Evolutionary conservation across 2,113 vertebrate genomes (phyloP).

Genomic region (Gobius niger): DNA sequence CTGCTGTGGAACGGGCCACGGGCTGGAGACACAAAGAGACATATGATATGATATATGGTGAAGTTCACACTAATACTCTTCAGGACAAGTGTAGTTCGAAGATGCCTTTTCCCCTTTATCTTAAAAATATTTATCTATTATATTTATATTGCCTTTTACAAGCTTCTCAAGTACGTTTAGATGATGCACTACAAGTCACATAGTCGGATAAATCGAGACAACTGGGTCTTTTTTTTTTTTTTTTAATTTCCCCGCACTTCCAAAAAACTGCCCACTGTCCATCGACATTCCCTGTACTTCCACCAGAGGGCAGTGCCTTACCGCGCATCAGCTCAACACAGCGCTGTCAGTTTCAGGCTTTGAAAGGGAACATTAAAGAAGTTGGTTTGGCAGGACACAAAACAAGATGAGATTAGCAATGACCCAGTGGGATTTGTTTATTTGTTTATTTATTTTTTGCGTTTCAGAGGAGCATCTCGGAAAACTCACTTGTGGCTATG

Average conservation of each 20-base stretch:
- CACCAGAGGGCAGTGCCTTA: constrained; percentile 70
- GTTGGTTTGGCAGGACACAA: not conserved
- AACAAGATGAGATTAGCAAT: not conserved
- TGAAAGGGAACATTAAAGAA: not conserved
- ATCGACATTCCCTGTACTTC: constrained; percentile 29
- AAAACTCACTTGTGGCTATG: constrained; percentile 98
- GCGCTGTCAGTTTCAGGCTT: not conserved
- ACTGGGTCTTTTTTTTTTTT: too few species aligned
- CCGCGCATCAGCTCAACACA: constrained; percentile 18
- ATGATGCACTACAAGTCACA: too few species aligned
- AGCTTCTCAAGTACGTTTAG: too few species aligned
- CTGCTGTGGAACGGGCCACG: constrained; percentile 30
- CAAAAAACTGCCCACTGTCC: not conserved
- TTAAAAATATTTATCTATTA: constrained; percentile 37
- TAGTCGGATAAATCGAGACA: too few species aligned
- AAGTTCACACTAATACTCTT: too few species aligned
- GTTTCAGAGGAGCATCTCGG: constrained; percentile 93
- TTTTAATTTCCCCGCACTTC: too few species aligned
- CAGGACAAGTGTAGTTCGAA: too few species aligned
- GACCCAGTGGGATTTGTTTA: not conserved
- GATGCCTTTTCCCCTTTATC: constrained; percentile 28
- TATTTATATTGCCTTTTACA: too few species aligned
- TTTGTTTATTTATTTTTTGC: constrained; percentile 2
- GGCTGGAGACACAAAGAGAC: constrained; percentile 40
- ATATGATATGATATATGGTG: not conserved